Base-by-base conservation (phyloP, 35 echinoderm and acorn worm species). In the Amphiura filiformis region DNA sequence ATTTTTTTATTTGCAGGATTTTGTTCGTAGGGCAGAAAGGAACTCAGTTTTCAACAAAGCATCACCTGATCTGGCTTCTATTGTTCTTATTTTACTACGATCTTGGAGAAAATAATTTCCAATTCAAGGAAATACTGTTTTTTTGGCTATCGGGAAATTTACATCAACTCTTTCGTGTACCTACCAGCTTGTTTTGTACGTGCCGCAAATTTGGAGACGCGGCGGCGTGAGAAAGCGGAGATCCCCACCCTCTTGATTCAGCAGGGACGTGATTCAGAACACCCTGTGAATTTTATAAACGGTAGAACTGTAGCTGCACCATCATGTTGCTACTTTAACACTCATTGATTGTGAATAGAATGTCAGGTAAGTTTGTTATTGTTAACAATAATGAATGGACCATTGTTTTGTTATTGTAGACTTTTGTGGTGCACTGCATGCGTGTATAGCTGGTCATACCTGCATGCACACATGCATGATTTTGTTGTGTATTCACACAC, bases 1-100 rank as follows among this genome's bases (percentile, higher is more conserved):
- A 70, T 70, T 70, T 70, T 70, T 70, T 70, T 70, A 70, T 70
- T 70, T 70, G 61, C 61, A 70, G 61, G 26, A 70, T 70, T 70
- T n/a, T 70, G 28, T 15, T 30, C 61, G 17, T 70, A 18, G 15
- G 7, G 61, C 61, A 30, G 26, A n/a, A 70, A 30, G 61, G 2
- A n/a, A 30, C 2, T 3, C 61, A 4, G 7, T 18, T 70, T 70
- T 70, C 28, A 70, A 2, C 61, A 26, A 70, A 30, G 26, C 15
- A 30, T 30, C 4, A 23, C 9, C 61, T 2, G 61, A 4, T 3
- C 17, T 26, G 28, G 15, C 15, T 70, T 15, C 61, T 70, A 3
- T 70, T 70, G 28, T 70, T 30, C 15, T 3, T 15, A 2, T 15
- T 70, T n/a, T 70, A 70, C 61, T 18, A 30, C 28, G 61, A 70